Conservation (phyloP, 2,888 invertebrate species). For the Zootermopsis nevadensis region DNA sequence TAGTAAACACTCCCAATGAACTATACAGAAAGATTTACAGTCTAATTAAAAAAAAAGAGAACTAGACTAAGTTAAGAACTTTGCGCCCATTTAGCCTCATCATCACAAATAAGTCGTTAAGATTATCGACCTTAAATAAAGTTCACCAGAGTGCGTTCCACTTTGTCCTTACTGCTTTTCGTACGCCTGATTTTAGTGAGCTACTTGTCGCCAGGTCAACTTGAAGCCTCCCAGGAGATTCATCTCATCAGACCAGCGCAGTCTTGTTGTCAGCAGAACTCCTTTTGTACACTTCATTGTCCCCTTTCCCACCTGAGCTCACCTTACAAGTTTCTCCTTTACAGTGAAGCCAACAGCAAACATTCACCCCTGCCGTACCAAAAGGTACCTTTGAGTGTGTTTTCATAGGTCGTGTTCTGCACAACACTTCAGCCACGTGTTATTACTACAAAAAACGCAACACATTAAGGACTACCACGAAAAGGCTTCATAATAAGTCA, state of each 20-base stretch:
- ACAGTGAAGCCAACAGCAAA: not conserved
- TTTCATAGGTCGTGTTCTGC: too few relatives aligned
- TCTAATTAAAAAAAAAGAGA: too few relatives aligned
- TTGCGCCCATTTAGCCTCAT: too few relatives aligned
- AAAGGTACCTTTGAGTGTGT: too few relatives aligned
- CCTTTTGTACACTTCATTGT: not conserved
- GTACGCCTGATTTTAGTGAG: not conserved
- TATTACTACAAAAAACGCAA: too few relatives aligned
- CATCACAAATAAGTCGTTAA: not conserved
- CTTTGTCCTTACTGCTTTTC: not conserved
- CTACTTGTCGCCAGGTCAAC: not conserved
- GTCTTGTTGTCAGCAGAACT: not conserved
- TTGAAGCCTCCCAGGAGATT: not conserved
- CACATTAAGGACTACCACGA: too few relatives aligned
- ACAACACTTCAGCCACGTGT: too few relatives aligned
- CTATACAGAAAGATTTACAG: too few relatives aligned
- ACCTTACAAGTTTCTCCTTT: not conserved
- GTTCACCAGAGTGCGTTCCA: not conserved
- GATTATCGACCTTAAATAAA: not conserved
- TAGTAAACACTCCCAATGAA: too few relatives aligned
- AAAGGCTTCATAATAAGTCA: too few relatives aligned
- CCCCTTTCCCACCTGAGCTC: not conserved
- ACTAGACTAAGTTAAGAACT: too few relatives aligned
- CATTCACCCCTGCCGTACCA: not conserved
- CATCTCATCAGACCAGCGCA: slow-evolving; percentile 20